Conservation (phyloP, 2,797 vertebrate genomes). For the Trachops cirrhosus region DNA sequence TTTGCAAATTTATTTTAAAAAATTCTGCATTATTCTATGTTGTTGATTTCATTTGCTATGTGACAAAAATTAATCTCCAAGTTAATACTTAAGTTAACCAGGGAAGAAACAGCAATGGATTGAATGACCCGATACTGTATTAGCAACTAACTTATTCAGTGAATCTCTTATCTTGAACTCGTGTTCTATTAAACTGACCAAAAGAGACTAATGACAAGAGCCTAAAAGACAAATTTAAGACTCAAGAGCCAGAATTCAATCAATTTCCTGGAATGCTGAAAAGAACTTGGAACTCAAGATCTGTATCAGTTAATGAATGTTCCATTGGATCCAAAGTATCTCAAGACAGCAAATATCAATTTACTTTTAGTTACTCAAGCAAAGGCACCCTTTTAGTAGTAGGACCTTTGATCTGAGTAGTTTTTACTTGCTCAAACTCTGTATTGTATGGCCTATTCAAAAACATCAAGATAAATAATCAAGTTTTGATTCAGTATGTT, state of each 20-base stretch:
- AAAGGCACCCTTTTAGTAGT: background rate
- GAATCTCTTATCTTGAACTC: background rate
- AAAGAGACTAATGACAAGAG: background rate
- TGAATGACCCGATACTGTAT: background rate
- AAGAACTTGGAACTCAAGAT: background rate
- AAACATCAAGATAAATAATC: background rate
- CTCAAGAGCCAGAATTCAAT: background rate
- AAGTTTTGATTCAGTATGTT: background rate
- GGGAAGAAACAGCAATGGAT: background rate
- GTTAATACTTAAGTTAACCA: background rate
- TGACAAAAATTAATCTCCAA: background rate
- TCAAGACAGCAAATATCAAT: conserved; percentile 18
- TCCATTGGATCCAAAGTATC: background rate
- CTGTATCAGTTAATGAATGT: conserved; percentile 46
- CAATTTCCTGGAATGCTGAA: background rate
- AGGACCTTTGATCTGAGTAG: background rate
- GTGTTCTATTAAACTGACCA: conserved; percentile 1
- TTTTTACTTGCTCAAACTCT: background rate
- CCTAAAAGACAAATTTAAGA: conserved; percentile 43
- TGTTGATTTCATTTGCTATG: background rate
- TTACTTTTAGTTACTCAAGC: background rate
- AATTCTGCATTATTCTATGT: background rate
- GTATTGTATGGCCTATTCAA: background rate
- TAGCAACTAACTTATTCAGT: background rate
- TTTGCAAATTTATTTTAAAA: background rate